Conservation (phyloP, 2,113 vertebrate genomes). For the Spea bombifrons region DNA sequence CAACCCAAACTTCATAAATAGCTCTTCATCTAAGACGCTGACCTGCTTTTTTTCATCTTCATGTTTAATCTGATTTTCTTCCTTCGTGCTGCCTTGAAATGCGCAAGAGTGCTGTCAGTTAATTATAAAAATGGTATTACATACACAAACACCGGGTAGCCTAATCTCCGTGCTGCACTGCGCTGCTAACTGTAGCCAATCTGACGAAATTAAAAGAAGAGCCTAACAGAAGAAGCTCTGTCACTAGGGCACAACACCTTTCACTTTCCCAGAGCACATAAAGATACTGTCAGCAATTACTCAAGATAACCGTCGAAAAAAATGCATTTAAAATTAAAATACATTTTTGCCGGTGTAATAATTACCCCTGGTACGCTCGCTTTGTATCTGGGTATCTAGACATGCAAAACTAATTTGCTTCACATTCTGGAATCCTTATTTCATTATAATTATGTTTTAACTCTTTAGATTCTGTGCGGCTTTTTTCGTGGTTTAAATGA, state of each 20-base stretch:
- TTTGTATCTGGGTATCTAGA: too few relatives aligned
- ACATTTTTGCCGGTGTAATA: neutral
- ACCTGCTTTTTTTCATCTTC: constrained; percentile 34
- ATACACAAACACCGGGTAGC: constrained; percentile 24
- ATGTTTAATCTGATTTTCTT: constrained; percentile 40
- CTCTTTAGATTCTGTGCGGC: too few relatives aligned
- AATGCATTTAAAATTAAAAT: neutral
- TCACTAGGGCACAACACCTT: neutral
- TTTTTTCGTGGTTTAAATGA: too few relatives aligned
- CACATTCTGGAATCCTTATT: too few relatives aligned
- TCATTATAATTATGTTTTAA: too few relatives aligned
- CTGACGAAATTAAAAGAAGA: constrained; percentile 33
- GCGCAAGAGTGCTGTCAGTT: constrained; percentile 32
- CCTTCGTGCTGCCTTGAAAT: constrained; percentile 29
- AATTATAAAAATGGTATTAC: constrained; percentile 39
- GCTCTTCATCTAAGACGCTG: constrained; percentile 30
- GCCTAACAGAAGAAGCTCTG: constrained; percentile 16
- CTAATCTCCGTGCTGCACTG: constrained; percentile 1
- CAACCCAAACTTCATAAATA: constrained; percentile 35
- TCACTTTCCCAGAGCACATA: neutral
- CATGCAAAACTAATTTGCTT: too few relatives aligned
- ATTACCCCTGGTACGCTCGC: too few relatives aligned
- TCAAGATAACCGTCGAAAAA: neutral
- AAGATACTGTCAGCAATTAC: neutral
- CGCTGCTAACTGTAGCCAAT: constrained; percentile 28